phyloP scores from a whole-genome alignment of 2,113 vertebrate genomes.

The Cryptomyrus ogoouensis region DNA sequence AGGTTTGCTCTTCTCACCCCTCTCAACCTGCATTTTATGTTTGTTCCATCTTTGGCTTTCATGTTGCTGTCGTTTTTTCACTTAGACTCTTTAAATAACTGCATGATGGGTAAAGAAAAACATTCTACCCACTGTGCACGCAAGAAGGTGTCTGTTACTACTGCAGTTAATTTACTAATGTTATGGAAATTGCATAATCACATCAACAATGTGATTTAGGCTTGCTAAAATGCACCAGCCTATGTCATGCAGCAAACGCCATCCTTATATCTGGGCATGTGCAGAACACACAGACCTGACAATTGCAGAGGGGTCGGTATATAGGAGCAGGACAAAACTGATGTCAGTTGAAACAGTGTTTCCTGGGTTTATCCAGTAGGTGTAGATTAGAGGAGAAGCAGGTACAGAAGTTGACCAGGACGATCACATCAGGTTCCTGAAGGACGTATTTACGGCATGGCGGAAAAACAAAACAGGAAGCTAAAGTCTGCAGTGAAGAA shows the following conservation, averaged over 20 bases:
- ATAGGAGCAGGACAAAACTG: neutral
- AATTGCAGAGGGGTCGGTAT: neutral
- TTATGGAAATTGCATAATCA: neutral
- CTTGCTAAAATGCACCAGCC: neutral
- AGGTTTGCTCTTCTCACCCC: neutral
- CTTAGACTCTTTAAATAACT: neutral
- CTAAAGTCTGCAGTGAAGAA: neutral
- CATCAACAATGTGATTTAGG: neutral
- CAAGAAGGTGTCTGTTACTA: neutral
- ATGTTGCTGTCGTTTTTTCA: neutral
- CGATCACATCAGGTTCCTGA: neutral
- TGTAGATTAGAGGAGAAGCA: neutral
- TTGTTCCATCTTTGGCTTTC: neutral
- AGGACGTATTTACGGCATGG: neutral
- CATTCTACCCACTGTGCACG: neutral
- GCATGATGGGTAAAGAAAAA: neutral
- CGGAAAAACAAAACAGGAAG: neutral
- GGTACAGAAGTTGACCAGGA: neutral
- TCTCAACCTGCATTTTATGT: neutral
- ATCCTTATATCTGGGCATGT: neutral
- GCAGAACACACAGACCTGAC: neutral
- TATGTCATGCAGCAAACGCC: neutral
- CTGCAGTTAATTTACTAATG: neutral
- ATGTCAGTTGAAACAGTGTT: neutral
- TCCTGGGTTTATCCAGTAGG: neutral